phyloP scores from a whole-genome alignment of 2,888 invertebrate species.

The Microchrysa polita region DNA sequence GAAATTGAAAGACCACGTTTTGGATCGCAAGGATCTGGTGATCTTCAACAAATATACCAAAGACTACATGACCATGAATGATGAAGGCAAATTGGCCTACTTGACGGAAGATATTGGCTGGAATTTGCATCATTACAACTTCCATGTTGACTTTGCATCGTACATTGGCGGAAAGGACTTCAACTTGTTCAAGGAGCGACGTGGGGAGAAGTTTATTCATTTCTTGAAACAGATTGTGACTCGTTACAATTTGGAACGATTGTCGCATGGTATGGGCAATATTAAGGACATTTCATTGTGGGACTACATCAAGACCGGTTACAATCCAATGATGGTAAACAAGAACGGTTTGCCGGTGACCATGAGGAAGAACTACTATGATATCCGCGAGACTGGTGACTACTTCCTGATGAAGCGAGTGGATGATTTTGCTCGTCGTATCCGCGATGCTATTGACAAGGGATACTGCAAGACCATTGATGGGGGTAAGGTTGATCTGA shows the following conservation, averaged over 20 bases:
- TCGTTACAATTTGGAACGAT: constrained; percentile 80
- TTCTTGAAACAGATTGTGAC: constrained; percentile 74
- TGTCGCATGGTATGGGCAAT: constrained; percentile 75
- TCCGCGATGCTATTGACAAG: constrained; percentile 65
- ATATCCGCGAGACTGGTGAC: constrained; percentile 65
- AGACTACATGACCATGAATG: constrained; percentile 62
- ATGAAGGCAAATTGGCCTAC: constrained; percentile 69
- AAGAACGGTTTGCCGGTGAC: constrained; percentile 75
- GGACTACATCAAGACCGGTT: constrained; percentile 69
- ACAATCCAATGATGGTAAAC: constrained; percentile 71
- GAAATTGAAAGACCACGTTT: constrained; percentile 56
- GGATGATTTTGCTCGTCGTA: constrained; percentile 61
- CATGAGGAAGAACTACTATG: constrained; percentile 69
- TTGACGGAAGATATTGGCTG: constrained; percentile 74
- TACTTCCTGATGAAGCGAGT: constrained; percentile 63
- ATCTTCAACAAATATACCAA: constrained; percentile 66
- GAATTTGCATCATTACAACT: constrained; percentile 70
- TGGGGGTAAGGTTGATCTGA: constrained; percentile 57
- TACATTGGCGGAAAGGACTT: constrained; percentile 71
- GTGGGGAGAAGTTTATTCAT: constrained; percentile 74
- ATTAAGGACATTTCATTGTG: constrained; percentile 70
- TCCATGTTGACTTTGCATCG: constrained; percentile 69
- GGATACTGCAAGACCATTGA: constrained; percentile 62
- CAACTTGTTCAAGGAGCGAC: constrained; percentile 67
- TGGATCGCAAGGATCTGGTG: constrained; percentile 54